Conservation (phyloP, 2,113 vertebrate genomes). For the Miniopterus natalensis region DNA sequence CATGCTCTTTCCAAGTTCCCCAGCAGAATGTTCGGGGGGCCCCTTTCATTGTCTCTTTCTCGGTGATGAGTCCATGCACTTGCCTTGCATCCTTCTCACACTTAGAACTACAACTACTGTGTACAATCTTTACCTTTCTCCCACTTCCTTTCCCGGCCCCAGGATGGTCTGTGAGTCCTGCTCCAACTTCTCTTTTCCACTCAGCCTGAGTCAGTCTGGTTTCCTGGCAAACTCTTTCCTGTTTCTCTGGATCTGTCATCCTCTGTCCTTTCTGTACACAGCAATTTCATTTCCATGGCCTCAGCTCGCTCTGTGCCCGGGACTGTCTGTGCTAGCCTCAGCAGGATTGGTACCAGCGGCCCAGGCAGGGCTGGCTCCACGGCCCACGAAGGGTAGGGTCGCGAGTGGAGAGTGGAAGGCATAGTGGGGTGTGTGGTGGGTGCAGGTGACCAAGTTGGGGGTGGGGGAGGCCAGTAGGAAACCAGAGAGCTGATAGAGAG, state of each 20-base stretch:
- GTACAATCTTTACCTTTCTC: background rate
- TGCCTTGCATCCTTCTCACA: background rate
- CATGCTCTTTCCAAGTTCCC: background rate
- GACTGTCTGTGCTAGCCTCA: slow-evolving; percentile 1
- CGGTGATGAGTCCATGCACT: background rate
- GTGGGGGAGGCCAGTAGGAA: background rate
- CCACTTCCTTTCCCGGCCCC: slow-evolving; percentile 20
- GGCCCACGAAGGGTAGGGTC: accelerated
- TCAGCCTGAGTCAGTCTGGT: background rate
- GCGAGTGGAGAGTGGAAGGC: too few relatives aligned
- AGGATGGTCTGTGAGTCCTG: background rate
- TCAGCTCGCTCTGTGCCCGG: background rate
- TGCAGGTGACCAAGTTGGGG: background rate
- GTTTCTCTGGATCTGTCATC: background rate
- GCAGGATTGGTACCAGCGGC: background rate
- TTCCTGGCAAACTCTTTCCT: slow-evolving; percentile 58
- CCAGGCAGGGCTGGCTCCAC: background rate
- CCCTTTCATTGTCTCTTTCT: background rate
- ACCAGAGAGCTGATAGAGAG: background rate
- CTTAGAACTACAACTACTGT: background rate
- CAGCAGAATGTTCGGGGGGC: background rate
- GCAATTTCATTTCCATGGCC: background rate
- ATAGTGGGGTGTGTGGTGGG: background rate
- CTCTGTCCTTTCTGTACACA: background rate
- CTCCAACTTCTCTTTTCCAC: slow-evolving; percentile 66